Percentiles rank a stretch among this genome's conserved stretches.
Conservation (phyloP, 2,113 vertebrate genomes). For the Pterocles burchelli region DNA sequence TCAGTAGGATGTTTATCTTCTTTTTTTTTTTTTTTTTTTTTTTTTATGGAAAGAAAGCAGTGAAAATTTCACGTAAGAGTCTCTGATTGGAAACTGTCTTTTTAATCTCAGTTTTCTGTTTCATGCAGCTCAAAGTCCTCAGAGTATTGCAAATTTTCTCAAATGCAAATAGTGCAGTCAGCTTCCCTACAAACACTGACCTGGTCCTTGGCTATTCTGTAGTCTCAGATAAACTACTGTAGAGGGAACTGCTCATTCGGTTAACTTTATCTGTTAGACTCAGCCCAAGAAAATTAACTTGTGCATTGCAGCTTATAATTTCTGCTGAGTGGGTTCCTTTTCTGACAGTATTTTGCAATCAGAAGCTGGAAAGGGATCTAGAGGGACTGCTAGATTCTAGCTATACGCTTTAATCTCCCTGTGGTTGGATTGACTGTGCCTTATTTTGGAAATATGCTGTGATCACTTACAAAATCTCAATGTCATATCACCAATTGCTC, state of each 20-base stretch:
- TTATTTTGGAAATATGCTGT: neutral
- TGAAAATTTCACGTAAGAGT: neutral
- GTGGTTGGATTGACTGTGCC: neutral
- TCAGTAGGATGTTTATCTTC: neutral
- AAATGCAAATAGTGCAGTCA: neutral
- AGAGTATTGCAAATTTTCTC: neutral
- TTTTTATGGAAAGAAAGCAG: neutral
- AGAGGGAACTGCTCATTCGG: neutral
- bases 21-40: conserved; percentile 10
- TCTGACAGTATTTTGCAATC: neutral
- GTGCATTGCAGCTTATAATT: neutral
- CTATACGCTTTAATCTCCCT: neutral
- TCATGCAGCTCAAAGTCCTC: neutral
- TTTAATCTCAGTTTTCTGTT: neutral
- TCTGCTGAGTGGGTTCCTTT: neutral
- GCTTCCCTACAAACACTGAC: neutral
- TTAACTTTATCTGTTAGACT: neutral
- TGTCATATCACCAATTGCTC: neutral
- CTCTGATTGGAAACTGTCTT: neutral
- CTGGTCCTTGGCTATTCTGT: neutral
- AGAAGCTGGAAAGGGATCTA: neutral
- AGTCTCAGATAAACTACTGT: neutral
- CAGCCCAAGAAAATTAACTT: neutral
- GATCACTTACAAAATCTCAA: neutral
- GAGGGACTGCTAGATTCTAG: neutral